A percentile compares a stretch with the other conserved stretches of the same genome.
These are phyloP conservation scores for Lydus trimaculatus DNA, from an alignment of 2,888 invertebrate species.

Conservation along the genomic window DNA sequence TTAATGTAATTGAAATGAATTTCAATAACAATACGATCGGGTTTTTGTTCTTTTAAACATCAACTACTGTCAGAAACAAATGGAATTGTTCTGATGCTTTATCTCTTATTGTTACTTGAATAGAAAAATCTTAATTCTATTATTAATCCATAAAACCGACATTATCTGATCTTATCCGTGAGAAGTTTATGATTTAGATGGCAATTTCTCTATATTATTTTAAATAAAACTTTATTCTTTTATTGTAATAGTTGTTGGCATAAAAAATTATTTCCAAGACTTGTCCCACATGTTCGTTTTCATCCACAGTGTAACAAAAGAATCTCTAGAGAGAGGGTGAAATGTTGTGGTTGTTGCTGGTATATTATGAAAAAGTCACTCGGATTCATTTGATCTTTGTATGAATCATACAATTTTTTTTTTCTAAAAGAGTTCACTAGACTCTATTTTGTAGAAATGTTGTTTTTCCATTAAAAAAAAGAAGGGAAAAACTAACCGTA, in stretches of 20 bases:
- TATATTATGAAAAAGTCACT: slow-evolving; percentile 36
- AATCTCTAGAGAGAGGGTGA: slow-evolving; percentile 23
- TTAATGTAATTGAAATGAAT: not conserved
- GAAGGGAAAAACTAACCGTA: not conserved
- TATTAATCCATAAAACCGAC: not conserved
- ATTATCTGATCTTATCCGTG: not conserved
- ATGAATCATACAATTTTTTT: slow-evolving; percentile 38
- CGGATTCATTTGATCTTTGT: slow-evolving; percentile 38
- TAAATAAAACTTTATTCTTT: not conserved
- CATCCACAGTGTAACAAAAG: slow-evolving; percentile 27
- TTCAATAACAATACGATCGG: not conserved
- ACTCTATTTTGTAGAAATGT: not conserved
- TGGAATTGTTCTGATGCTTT: not conserved
- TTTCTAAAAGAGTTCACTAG: not conserved
- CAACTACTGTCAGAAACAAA: not conserved
- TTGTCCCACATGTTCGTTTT: slow-evolving; percentile 32
- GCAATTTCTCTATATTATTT: too few species aligned
- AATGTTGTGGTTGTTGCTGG: slow-evolving; percentile 5
- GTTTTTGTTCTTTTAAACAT: not conserved
- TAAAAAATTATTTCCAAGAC: slow-evolving; percentile 9
- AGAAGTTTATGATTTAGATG: too few species aligned
- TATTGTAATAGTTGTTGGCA: not conserved
- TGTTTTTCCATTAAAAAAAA: not conserved
- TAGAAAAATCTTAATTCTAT: not conserved
- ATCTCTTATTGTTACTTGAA: not conserved